A percentile compares a stretch with the other conserved stretches of the same genome.
phyloP scores from a whole-genome alignment of 2,888 invertebrate genomes.

The Polyploca ridens region DNA sequence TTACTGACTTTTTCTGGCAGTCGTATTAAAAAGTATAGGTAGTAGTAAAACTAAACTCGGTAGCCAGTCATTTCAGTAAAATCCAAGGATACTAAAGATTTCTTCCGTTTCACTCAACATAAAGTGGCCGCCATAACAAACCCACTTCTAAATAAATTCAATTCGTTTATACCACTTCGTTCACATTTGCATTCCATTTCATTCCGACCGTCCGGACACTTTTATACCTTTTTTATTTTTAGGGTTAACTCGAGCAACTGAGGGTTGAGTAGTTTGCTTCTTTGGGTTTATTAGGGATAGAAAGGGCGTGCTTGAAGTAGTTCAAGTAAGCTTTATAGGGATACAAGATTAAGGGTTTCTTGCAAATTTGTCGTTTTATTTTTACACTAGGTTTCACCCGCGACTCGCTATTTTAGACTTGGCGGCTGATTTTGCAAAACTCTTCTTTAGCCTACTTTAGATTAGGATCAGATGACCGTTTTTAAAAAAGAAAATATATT shows the following conservation, averaged over 20 bases:
- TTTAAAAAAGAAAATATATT: too few relatives aligned
- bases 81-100: slow-evolving; percentile 9
- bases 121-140: slow-evolving; percentile 20
- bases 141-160: slow-evolving; percentile 29
- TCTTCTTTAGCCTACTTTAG: too few relatives aligned
- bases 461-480: too few relatives aligned
- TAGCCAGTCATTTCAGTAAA: background rate
- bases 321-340: slow-evolving; percentile 27
- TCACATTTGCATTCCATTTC: slow-evolving; percentile 80
- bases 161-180: slow-evolving; percentile 49
- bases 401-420: background rate
- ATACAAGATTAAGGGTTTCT: slow-evolving; percentile 16
- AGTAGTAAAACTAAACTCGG: background rate
- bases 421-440: too few relatives aligned
- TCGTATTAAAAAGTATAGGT: too few relatives aligned
- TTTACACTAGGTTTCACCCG: background rate
- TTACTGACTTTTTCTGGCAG: too few relatives aligned
- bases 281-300: slow-evolving; percentile 56
- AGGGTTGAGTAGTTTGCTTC: slow-evolving; percentile 61
- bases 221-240: slow-evolving; percentile 73
- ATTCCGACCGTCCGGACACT: slow-evolving; percentile 66
- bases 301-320: slow-evolving; percentile 29
- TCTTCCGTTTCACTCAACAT: slow-evolving; percentile 3
- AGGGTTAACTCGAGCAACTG: slow-evolving; percentile 42
- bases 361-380: background rate